These are phyloP conservation scores for Amblyjoppa proteus DNA, from an alignment of 2,888 invertebrate species.

Conservation along the genomic window DNA sequence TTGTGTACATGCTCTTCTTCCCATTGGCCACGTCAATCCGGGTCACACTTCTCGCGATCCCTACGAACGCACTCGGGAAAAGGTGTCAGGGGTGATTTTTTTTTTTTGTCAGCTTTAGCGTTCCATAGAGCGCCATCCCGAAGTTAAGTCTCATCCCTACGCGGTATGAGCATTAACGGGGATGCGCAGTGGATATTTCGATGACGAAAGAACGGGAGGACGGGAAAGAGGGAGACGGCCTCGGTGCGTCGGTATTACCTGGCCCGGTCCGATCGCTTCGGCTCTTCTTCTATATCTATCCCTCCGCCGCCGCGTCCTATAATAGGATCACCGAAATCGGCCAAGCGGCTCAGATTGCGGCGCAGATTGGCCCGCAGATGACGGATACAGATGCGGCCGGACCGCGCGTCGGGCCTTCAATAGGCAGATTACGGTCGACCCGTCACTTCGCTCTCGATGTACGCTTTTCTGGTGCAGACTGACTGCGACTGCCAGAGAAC, in stretches of 20 bases:
- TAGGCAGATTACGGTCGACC: conserved; percentile 80
- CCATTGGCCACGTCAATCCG: conserved; percentile 26
- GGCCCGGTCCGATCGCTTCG: conserved; percentile 30
- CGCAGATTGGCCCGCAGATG: conserved; percentile 80
- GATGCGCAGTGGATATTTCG: background rate
- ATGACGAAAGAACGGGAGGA: conserved; percentile 21
- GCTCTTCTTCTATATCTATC: conserved; percentile 40
- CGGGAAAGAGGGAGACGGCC: conserved; percentile 12
- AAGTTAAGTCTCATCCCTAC: conserved; percentile 57
- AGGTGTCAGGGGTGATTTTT: conserved; percentile 53
- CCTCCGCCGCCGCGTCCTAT: conserved; percentile 74
- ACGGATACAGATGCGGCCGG: conserved; percentile 79
- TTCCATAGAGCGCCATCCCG: conserved; percentile 28
- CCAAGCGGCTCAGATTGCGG: conserved; percentile 79
- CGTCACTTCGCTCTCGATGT: conserved; percentile 55
- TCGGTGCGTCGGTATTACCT: conserved; percentile 33
- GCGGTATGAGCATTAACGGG: conserved; percentile 35
- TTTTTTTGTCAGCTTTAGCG: conserved; percentile 4
- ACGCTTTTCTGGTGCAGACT: conserved; percentile 40
- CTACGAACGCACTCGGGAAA: background rate
- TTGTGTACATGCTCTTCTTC: conserved; percentile 25
- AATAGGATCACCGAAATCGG: conserved; percentile 83
- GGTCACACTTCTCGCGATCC: conserved; percentile 39
- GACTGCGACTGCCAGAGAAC: conserved; percentile 30
- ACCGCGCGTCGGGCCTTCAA: conserved; percentile 72